A percentile compares a stretch with the other conserved stretches of the same genome.
These are phyloP conservation scores for Protobothrops flavoviridis DNA, from an alignment of 2,113 vertebrate species.

Conservation along the genomic window DNA sequence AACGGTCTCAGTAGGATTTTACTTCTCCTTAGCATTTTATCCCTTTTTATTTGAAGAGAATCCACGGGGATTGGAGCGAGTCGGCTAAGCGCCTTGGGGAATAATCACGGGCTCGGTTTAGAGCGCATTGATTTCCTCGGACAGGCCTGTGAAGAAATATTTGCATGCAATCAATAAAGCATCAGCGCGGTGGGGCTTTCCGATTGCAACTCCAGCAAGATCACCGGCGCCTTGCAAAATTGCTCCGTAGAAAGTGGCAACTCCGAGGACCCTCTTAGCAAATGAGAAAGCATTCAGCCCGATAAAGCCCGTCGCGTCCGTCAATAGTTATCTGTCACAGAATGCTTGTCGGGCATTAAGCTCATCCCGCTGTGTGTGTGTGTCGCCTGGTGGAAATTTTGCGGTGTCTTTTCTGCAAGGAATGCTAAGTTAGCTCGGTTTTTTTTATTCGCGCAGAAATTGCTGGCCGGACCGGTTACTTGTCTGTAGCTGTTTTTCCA, in stretches of 20 bases:
- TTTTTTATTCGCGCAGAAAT: slow-evolving; percentile 17
- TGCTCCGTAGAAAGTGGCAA: neutral
- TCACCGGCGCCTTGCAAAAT: neutral
- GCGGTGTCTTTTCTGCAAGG: neutral
- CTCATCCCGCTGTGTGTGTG: neutral
- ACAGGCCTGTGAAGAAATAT: neutral
- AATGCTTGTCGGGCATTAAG: neutral
- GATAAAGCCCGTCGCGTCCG: neutral
- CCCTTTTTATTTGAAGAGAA: neutral
- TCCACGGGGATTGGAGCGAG: neutral
- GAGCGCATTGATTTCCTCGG: neutral
- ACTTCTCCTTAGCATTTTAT: neutral
- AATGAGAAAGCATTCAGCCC: neutral
- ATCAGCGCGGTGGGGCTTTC: neutral
- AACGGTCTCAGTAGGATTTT: neutral
- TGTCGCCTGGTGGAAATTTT: slow-evolving; percentile 8
- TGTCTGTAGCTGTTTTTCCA: neutral
- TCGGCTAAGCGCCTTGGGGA: neutral
- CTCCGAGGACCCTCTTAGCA: neutral
- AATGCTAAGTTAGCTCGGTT: neutral
- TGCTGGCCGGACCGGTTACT: slow-evolving; percentile 23
- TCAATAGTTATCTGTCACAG: neutral
- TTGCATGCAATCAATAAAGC: neutral
- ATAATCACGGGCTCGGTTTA: neutral
- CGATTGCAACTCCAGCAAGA: slow-evolving; percentile 3